These are phyloP conservation scores for Mimas tiliae DNA, from an alignment of 2,888 invertebrate genomes.

Conservation along the genomic window DNA sequence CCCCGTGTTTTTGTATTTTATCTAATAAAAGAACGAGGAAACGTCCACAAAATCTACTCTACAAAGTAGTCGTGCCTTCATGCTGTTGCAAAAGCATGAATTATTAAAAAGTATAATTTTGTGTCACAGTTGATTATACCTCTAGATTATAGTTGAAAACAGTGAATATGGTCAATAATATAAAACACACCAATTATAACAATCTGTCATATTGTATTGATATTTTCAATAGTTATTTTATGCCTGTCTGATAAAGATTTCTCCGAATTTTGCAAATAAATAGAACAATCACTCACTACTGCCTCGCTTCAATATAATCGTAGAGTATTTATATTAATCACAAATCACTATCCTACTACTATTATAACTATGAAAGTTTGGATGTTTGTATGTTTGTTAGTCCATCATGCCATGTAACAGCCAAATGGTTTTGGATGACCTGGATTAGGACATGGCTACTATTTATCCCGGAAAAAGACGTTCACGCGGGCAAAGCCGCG, in stretches of 20 bases:
- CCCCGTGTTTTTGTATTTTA: slow-evolving; percentile 19
- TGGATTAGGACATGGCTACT: too few relatives aligned
- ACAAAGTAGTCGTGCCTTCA: slow-evolving; percentile 1
- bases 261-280: background rate
- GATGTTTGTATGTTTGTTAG: too few relatives aligned
- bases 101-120: background rate
- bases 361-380: too few relatives aligned
- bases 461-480: too few relatives aligned
- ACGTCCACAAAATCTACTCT: background rate
- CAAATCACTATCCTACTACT: background rate
- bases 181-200: too few relatives aligned
- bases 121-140: background rate
- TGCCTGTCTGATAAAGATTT: too few relatives aligned
- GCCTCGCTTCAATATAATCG: background rate
- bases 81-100: background rate
- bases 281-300: slow-evolving; percentile 1
- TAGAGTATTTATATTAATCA: background rate
- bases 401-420: too few relatives aligned
- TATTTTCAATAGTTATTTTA: too few relatives aligned
- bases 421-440: too few relatives aligned
- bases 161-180: too few relatives aligned
- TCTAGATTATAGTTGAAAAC: background rate
- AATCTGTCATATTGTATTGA: too few relatives aligned
- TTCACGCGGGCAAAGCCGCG: too few relatives aligned
- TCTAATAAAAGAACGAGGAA: slow-evolving; percentile 1